These are phyloP conservation scores for Sebastes vulpes DNA, from an alignment of 2,797 vertebrate species.

Conservation along the genomic window DNA sequence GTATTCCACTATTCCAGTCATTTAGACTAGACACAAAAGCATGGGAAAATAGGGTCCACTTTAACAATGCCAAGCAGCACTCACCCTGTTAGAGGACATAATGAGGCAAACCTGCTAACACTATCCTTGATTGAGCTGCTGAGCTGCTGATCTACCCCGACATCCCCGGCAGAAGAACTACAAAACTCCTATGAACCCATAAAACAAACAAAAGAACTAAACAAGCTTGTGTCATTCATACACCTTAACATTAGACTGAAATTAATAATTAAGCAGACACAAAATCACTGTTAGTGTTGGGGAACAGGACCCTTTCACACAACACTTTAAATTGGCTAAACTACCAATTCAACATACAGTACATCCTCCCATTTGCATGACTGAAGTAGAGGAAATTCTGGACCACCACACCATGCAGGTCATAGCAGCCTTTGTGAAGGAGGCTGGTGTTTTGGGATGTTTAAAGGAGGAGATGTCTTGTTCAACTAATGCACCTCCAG, in stretches of 20 bases:
- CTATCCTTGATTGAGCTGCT: not conserved
- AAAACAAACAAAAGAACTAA: not conserved
- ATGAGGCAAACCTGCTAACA: not conserved
- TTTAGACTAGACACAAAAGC: too few species aligned
- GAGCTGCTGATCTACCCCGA: not conserved
- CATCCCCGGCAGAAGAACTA: not conserved
- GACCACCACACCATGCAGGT: not conserved
- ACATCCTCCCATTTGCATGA: not conserved
- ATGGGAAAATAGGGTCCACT: too few species aligned
- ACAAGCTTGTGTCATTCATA: not conserved
- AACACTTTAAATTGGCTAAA: not conserved
- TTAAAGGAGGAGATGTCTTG: not conserved
- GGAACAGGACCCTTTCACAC: not conserved
- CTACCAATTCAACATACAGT: not conserved
- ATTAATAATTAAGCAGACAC: not conserved
- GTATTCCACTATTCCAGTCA: too few species aligned
- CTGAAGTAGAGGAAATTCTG: not conserved
- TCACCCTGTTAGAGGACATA: not conserved
- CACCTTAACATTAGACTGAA: not conserved
- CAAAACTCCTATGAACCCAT: not conserved
- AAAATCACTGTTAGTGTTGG: not conserved
- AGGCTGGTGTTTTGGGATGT: not conserved
- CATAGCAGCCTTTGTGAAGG: not conserved
- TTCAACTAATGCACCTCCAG: not conserved
- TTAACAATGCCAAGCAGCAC: too few species aligned